Conservation (phyloP, 2,113 vertebrate genomes). For the Oreocharis arfaki region DNA sequence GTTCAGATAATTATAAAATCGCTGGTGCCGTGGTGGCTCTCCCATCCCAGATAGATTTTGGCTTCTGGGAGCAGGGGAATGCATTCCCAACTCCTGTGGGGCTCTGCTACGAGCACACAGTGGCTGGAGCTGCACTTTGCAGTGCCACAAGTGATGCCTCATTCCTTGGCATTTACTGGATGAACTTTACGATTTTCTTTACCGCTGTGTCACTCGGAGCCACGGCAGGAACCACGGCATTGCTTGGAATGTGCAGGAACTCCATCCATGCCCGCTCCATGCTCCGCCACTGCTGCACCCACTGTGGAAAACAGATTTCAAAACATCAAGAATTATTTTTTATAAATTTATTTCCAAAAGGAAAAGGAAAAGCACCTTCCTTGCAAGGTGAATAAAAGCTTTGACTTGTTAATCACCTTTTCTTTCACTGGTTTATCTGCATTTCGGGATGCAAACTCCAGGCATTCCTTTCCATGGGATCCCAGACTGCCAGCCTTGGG, state of each 20-base stretch:
- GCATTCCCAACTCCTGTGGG: fast-evolving
- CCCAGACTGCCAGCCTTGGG: fast-evolving
- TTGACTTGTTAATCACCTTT: neutral
- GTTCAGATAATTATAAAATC: neutral
- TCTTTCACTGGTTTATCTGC: fast-evolving
- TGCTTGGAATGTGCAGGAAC: neutral
- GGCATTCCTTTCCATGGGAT: neutral
- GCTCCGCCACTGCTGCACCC: fast-evolving
- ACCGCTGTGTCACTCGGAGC: neutral
- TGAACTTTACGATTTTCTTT: neutral
- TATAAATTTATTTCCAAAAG: neutral
- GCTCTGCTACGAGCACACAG: fast-evolving
- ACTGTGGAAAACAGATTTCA: neutral
- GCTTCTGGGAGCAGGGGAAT: neutral
- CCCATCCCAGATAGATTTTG: neutral
- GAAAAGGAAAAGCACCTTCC: neutral
- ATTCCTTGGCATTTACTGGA: fast-evolving
- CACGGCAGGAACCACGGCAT: fast-evolving
- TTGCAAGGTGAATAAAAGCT: neutral
- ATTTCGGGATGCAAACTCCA: neutral
- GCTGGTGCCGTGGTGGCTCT: fast-evolving
- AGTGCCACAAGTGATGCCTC: neutral
- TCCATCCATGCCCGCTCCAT: fast-evolving
- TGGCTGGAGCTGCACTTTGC: neutral
- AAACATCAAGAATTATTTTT: fast-evolving